Percentiles rank a stretch among this genome's conserved stretches.
Evolutionary conservation across 2,888 invertebrate genomes (phyloP).

Genomic region (Mythimna albipuncta): DNA sequence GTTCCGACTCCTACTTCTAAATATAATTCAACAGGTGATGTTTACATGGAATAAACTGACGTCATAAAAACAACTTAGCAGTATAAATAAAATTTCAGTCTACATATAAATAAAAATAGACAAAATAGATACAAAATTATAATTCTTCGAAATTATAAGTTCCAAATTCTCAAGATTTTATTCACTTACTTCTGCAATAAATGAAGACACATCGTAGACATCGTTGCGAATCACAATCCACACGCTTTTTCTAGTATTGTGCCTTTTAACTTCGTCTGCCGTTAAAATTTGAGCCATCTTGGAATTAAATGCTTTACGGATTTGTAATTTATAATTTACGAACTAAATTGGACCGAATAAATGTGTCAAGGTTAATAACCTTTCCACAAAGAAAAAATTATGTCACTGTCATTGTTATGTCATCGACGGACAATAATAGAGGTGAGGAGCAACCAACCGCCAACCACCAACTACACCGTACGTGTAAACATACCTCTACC

Average conservation of each 20-base stretch:
- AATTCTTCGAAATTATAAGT: too few relatives aligned
- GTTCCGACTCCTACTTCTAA: not conserved
- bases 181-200: constrained; percentile 93
- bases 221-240: constrained; percentile 95
- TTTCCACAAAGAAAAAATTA: constrained; percentile 23
- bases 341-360: constrained; percentile 25
- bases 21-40: constrained; percentile 44
- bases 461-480: too few relatives aligned
- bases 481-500: too few relatives aligned
- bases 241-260: constrained; percentile 82
- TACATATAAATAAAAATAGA: not conserved
- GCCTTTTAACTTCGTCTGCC: constrained; percentile 92
- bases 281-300: constrained; percentile 82
- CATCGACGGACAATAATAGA: too few relatives aligned
- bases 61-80: not conserved
- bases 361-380: constrained; percentile 24
- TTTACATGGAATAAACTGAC: constrained; percentile 15
- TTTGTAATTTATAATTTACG: constrained; percentile 45
- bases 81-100: not conserved
- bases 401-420: constrained; percentile 24
- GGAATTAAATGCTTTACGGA: constrained; percentile 14
- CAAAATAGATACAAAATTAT: not conserved
- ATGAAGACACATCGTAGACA: constrained; percentile 95
- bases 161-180: not conserved
- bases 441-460: too few relatives aligned